Evolutionary conservation across 2,113 vertebrate genomes (phyloP).

Genomic region (Laterallus jamaicensis): DNA sequence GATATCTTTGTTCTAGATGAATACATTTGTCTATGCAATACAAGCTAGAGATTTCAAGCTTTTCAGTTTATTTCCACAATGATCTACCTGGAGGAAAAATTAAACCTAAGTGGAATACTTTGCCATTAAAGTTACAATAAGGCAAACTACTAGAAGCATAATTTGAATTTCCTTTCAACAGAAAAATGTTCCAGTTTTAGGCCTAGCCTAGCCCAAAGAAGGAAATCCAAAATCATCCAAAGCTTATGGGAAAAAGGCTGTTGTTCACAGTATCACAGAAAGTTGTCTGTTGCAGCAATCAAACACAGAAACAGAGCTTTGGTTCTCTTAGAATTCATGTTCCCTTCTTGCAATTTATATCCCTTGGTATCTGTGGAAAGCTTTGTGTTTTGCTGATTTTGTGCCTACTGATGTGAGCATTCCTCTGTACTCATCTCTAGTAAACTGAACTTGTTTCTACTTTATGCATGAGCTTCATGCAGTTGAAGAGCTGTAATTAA

Average conservation of each 20-base stretch:
- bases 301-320: neutral
- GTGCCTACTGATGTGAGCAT: neutral
- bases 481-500: neutral
- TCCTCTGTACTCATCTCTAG: neutral
- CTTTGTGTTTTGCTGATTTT: neutral
- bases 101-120: neutral
- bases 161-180: neutral
- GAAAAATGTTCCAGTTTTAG: neutral
- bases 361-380: neutral
- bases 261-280: neutral
- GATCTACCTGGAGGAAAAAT: neutral
- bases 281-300: neutral
- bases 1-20: slow-evolving; percentile 45
- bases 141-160: neutral
- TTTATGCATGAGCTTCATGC: neutral
- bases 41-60: neutral
- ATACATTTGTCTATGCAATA: neutral
- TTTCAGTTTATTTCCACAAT: neutral
- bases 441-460: neutral
- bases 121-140: neutral
- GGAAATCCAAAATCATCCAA: neutral
- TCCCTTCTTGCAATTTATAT: neutral
- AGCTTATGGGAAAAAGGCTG: neutral
- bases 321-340: neutral
- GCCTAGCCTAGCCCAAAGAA: neutral